Base-by-base conservation (phyloP, 2,113 vertebrate species). In the Phasianus colchicus region DNA sequence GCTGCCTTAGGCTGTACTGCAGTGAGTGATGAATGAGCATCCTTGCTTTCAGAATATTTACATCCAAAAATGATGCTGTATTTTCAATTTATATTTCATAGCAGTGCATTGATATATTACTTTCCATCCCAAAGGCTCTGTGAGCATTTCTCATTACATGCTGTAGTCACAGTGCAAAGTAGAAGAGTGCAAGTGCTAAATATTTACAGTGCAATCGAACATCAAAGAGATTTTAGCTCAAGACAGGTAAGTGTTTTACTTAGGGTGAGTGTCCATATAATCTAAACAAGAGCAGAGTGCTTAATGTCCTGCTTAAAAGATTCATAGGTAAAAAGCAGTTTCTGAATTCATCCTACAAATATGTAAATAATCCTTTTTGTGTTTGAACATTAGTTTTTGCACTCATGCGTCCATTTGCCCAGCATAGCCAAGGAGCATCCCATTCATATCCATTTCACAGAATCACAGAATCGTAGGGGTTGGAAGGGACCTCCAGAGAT, bases 261-360 rank as follows among this genome's bases (percentile, higher is more conserved):
- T 60, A 77, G 27, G 14, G 57, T 61, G 70, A 75, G 27, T 32
- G n/a, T 70, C 65, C n/a, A 63, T 29, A 45, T 36, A 58, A 72
- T 54, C 36, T 58, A 92, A 92, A 93, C 54, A 92, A 76, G 5
- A 84, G 36, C 66, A 76, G 80, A 75, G 29, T 58, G 48, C 87
- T 92, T 82, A 80, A 73, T 27, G 32, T 66, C 71, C 90, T 84
- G 9, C 34, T 82, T 89, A 81, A 87, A 95, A 93, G 63, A 66
- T 71, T 85, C 21, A 29, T 61, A 48, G 24, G 36, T 69, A 57
- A 75, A 75, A 84, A 92, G 61, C 18, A 34, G 24, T 57, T 86
- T 86, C 84, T 87, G 77, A 32, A 58, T 95, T 88, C 78, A 57
- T 85, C 43, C 54, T 85, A 43, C 47, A 89, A 79, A 71, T 58